These are phyloP conservation scores for Xyrichtys novacula DNA, from an alignment of 2,797 vertebrate genomes.

Conservation along the genomic window DNA sequence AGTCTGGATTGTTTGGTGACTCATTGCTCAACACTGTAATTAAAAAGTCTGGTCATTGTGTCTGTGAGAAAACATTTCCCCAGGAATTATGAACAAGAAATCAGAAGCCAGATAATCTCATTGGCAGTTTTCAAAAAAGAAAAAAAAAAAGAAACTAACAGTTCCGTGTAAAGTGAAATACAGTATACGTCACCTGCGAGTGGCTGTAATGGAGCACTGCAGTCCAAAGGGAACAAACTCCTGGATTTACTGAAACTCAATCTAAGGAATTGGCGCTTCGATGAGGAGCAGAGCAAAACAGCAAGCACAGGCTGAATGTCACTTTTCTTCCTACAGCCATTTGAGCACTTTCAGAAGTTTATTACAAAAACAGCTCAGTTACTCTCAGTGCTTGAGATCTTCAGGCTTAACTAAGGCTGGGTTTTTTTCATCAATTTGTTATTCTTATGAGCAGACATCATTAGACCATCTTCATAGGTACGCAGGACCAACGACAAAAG, in stretches of 20 bases:
- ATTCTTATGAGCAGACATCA: not conserved
- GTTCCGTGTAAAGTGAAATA: slow-evolving; percentile 64
- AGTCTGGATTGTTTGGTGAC: slow-evolving; percentile 57
- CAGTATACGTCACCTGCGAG: slow-evolving; percentile 74
- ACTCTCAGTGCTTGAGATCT: no score
- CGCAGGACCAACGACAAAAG: not conserved
- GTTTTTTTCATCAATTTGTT: not conserved
- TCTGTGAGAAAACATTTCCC: not conserved
- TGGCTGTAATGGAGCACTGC: slow-evolving; percentile 86
- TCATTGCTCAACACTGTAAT: slow-evolving; percentile 35
- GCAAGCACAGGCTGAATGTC: slow-evolving; percentile 47
- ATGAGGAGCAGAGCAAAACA: slow-evolving; percentile 67
- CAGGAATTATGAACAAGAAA: slow-evolving; percentile 32
- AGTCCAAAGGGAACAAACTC: slow-evolving; percentile 88
- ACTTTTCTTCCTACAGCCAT: not conserved
- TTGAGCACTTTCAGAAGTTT: not conserved
- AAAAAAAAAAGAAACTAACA: no score
- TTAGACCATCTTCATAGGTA: not conserved
- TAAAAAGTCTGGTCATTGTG: not conserved
- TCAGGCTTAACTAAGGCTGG: no score
- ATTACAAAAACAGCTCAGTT: no score
- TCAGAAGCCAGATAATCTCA: slow-evolving; percentile 54
- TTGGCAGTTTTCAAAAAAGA: slow-evolving; percentile 65
- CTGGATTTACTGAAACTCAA: slow-evolving; percentile 85
- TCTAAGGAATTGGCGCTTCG: slow-evolving; percentile 64